Evolutionary conservation across 2,797 vertebrate species (phyloP), one percentile per base, ranked within the genome.

Genomic region (Scolopax bukidnonensis): DNA sequence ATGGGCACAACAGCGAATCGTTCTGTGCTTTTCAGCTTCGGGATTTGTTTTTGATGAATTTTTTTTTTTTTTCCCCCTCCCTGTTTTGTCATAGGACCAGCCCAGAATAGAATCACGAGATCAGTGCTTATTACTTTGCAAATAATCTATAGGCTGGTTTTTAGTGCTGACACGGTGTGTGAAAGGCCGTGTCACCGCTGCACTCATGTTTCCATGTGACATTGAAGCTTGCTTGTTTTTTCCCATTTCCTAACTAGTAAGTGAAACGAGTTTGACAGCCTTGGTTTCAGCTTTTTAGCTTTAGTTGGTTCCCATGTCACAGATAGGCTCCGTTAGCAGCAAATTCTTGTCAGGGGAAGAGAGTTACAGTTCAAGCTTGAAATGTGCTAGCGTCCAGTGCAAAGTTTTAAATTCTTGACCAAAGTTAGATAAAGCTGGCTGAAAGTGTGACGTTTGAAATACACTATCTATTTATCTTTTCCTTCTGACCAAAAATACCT

Each of bases 401-500:
- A 75, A 91, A 89, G 81, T 64, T 95, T 95, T 57, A 76, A 84
- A 94, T 90, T 92, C 84, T 95, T 96, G 92, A 87, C 93, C 90
- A 91, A 95, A 95, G 94, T 92, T 95, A 96, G 93, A 80, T 92
- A 69, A 94, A 90, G 36, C 47, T 4, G 3, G 50, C 75, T 87
- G 90, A 68, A 94, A 94, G 78, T 4, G 68, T 89, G 81, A 85
- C 4, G 16, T 77, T 92, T 71, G 53, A 85, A 83, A 32, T 30
- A 6, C 30, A 20, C 30, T 74, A 43, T 93, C 86, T 96, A 89
- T 90, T 90, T 94, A 56, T 90, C 79, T 91, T 96, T 63, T 86
- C n/a, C 43, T 87, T 60, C 91, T 83, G 53, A 89, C 78, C 90
- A 92, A 90, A 96, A 95, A 92, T 96, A 96, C 93, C 87, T 96